Percentiles rank a stretch among this genome's conserved stretches.
Conservation (phyloP, 2,797 vertebrate genomes). For the Centroberyx gerrardi region DNA sequence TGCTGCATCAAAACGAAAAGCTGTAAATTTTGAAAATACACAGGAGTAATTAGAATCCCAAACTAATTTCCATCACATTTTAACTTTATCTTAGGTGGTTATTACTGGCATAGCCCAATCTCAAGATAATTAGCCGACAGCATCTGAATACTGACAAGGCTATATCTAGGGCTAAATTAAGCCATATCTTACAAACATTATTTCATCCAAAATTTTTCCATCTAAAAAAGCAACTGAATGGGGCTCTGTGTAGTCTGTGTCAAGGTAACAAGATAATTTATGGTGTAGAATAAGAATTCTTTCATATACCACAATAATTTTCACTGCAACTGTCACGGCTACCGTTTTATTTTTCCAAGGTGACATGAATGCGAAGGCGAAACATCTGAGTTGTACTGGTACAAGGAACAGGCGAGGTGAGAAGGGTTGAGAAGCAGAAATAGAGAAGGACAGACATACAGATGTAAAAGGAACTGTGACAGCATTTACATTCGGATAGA, state of each 20-base stretch:
- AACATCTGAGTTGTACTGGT: conserved; percentile 30
- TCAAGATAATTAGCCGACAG: conserved; percentile 35
- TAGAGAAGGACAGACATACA: conserved; percentile 22
- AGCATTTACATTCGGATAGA: conserved; percentile 56
- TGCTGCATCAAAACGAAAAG: conserved; percentile 16
- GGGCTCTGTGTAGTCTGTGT: neutral
- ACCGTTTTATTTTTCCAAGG: conserved; percentile 58
- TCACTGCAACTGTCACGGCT: conserved; percentile 35
- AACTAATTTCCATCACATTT: conserved; percentile 26
- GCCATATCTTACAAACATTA: conserved; percentile 32
- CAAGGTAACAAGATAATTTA: neutral
- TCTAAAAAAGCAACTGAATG: conserved; percentile 5
- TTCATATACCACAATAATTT: conserved; percentile 14
- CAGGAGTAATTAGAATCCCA: conserved; percentile 25
- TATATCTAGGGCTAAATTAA: conserved; percentile 23
- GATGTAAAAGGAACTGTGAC: conserved; percentile 46
- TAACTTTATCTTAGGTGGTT: neutral
- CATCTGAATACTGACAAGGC: conserved; percentile 51
- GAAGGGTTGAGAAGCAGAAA: conserved; percentile 35
- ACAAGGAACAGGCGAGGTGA: conserved; percentile 43
- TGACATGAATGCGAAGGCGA: conserved; percentile 64
- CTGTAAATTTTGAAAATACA: neutral
- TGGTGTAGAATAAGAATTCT: neutral
- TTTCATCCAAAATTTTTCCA: conserved; percentile 22
- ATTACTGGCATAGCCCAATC: conserved; percentile 13